Conservation (phyloP, 2,113 vertebrate genomes). For the Upupa epops region DNA sequence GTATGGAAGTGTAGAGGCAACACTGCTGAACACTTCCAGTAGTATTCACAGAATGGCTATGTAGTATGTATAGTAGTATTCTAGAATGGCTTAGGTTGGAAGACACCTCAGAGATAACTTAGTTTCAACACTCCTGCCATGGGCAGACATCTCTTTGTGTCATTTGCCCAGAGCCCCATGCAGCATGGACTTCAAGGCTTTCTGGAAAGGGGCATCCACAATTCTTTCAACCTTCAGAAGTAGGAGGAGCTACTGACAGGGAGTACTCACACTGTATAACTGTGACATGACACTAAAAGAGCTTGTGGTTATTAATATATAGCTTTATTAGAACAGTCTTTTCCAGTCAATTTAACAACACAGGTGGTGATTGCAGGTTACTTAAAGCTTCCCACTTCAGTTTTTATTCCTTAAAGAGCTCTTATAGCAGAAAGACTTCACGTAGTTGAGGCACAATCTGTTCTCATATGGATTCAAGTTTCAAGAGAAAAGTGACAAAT, state of each 20-base stretch:
- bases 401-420: neutral
- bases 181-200: no score
- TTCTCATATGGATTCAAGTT: constrained; percentile 22
- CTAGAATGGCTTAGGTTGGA: no score
- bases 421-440: neutral
- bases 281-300: neutral
- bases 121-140: no score
- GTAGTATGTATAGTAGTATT: no score
- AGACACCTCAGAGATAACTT: no score
- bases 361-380: neutral
- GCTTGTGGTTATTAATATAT: neutral
- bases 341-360: constrained; percentile 20
- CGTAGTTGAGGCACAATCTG: constrained; percentile 12
- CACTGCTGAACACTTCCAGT: neutral
- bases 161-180: no score
- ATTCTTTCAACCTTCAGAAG: neutral
- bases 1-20: neutral
- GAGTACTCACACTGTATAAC: neutral
- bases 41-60: neutral
- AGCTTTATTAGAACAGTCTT: constrained; percentile 48
- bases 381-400: neutral
- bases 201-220: no score
- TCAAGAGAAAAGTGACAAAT: neutral
- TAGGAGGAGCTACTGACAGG: neutral
- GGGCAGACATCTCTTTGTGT: no score